Percentiles rank a stretch among this genome's conserved stretches.
These are phyloP conservation scores for Drosophila atripex DNA, from an alignment of 2,888 invertebrate species.

Conservation along the genomic window DNA sequence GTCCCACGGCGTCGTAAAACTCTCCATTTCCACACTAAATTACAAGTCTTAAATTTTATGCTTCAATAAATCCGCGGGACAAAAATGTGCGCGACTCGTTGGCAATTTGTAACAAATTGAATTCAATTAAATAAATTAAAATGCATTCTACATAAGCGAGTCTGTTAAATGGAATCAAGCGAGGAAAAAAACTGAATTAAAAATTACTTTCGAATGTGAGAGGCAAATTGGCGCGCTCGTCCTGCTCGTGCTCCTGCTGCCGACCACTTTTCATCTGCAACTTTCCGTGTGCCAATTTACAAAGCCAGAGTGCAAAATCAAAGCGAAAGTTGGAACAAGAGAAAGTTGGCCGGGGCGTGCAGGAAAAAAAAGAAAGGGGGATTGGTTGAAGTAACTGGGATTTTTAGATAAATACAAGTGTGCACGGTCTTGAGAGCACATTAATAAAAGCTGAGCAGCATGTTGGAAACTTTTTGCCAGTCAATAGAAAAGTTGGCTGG, in stretches of 20 bases:
- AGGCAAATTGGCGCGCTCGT: conserved; percentile 1
- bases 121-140: conserved; percentile 77
- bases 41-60: conserved; percentile 70
- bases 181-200: conserved; percentile 23
- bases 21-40: conserved; percentile 58
- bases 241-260: not conserved
- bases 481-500: conserved; percentile 65
- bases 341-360: conserved; percentile 39
- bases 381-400: conserved; percentile 6
- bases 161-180: conserved; percentile 58
- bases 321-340: conserved; percentile 67
- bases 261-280: conserved; percentile 26
- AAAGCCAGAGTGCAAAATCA: conserved; percentile 53
- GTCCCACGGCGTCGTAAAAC: conserved; percentile 48
- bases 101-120: conserved; percentile 67
- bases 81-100: conserved; percentile 29
- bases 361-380: not conserved
- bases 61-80: conserved; percentile 68
- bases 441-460: conserved; percentile 62
- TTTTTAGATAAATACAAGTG: conserved; percentile 47
- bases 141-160: conserved; percentile 67
- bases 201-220: conserved; percentile 31
- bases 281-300: conserved; percentile 55
- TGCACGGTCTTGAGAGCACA: conserved; percentile 50
- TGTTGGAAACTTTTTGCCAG: conserved; percentile 62